Conservation (phyloP, 2,797 vertebrate genomes). For the Hydrocynus forskahlii region DNA sequence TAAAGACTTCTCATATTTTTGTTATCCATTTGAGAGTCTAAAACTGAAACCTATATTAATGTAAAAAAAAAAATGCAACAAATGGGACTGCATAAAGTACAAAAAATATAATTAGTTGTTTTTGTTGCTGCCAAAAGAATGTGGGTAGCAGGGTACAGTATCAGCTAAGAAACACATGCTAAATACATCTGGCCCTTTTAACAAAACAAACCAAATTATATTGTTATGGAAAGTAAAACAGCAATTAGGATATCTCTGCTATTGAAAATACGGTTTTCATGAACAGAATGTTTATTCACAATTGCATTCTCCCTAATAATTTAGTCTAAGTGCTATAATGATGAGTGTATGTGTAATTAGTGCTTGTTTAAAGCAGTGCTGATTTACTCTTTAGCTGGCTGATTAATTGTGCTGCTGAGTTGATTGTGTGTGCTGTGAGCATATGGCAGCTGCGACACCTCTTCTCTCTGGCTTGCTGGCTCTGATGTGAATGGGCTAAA, state of each 20-base stretch:
- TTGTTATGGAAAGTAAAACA: slow-evolving; percentile 24
- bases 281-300: slow-evolving; percentile 21
- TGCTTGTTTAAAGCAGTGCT: slow-evolving; percentile 73
- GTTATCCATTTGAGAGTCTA: neutral
- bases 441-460: slow-evolving; percentile 65
- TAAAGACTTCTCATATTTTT: neutral
- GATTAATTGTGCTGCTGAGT: slow-evolving; percentile 75
- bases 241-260: slow-evolving; percentile 24
- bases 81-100: neutral
- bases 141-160: neutral
- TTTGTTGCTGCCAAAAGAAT: neutral
- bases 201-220: slow-evolving; percentile 21
- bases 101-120: neutral
- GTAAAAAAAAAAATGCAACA: neutral
- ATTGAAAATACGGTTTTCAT: slow-evolving; percentile 19
- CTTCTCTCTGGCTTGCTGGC: neutral
- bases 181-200: neutral
- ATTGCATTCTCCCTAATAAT: slow-evolving; percentile 26
- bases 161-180: neutral
- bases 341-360: slow-evolving; percentile 71
- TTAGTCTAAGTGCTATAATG: slow-evolving; percentile 51
- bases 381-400: slow-evolving; percentile 74
- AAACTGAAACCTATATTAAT: neutral
- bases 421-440: slow-evolving; percentile 64
- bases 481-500: neutral